Conservation (phyloP, 2,113 vertebrate genomes). For the Polypterus senegalus region DNA sequence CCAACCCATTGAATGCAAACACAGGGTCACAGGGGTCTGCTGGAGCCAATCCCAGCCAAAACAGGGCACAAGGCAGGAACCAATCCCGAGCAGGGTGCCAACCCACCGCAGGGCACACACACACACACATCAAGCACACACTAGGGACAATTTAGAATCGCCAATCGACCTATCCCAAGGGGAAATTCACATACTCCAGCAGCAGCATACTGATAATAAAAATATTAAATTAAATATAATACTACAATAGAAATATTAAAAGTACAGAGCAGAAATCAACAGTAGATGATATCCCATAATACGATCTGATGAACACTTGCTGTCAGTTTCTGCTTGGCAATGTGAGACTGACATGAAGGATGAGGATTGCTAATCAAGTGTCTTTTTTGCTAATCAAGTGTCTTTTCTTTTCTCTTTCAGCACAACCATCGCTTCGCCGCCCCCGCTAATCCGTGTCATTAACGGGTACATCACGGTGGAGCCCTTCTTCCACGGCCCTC, state of each 20-base stretch:
- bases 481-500: constrained; percentile 26
- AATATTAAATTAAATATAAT: not conserved
- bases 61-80: too few species aligned
- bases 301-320: not conserved
- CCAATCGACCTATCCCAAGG: too few species aligned
- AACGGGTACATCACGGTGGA: constrained; percentile 57
- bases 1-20: too few species aligned
- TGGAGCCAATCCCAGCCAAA: too few species aligned
- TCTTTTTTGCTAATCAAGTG: not conserved
- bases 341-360: not conserved
- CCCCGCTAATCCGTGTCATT: constrained; percentile 51
- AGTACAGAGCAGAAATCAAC: not conserved
- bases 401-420: constrained; percentile 33
- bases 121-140: too few species aligned
- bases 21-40: too few species aligned
- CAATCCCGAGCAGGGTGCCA: too few species aligned
- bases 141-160: too few species aligned
- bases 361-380: not conserved
- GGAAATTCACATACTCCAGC: too few species aligned
- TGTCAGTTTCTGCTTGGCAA: not conserved
- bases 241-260: not conserved
- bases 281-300: not conserved
- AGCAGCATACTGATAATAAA: too few species aligned
- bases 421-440: constrained; percentile 40
- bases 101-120: too few species aligned